Conservation (phyloP, 2,888 invertebrate genomes). For the Catocala sponsa region DNA sequence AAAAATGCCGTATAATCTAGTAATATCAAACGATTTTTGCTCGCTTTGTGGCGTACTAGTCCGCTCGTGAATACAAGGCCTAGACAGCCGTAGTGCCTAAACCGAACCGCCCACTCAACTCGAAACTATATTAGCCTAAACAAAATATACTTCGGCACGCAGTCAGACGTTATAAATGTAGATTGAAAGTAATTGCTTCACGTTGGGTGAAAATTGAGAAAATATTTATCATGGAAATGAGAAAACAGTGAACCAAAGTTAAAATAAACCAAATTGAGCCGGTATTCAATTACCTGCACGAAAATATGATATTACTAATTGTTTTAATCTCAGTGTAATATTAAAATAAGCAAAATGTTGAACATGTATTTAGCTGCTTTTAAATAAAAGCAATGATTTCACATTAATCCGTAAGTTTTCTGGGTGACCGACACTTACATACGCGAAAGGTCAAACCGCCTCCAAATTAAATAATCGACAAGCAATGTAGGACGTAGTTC, state of each 20-base stretch:
- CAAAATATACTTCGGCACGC: constrained; percentile 40
- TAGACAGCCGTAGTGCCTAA: constrained; percentile 30
- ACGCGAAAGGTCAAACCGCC: too few species aligned
- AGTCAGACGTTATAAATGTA: constrained; percentile 51
- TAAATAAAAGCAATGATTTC: too few species aligned
- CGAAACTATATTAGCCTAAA: constrained; percentile 39
- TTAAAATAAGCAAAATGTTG: too few species aligned
- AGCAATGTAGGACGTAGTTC: too few species aligned
- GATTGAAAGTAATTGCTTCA: constrained; percentile 60
- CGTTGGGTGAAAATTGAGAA: constrained; percentile 59
- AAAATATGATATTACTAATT: constrained; percentile 5
- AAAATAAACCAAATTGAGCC: constrained; percentile 56
- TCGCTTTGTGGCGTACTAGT: background rate
- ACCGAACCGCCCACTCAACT: constrained; percentile 36
- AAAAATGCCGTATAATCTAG: too few species aligned
- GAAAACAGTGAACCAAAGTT: constrained; percentile 55
- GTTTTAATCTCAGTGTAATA: too few species aligned
- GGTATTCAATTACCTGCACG: constrained; percentile 45
- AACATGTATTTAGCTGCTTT: too few species aligned
- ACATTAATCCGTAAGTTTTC: too few species aligned
- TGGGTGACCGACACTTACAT: too few species aligned
- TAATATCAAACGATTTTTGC: too few species aligned
- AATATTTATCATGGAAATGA: constrained; percentile 65
- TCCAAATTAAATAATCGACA: too few species aligned
- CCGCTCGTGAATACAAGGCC: constrained; percentile 1